phyloP scores from a whole-genome alignment of 2,888 invertebrate species.

The Eueremaeus valkanovi region DNA sequence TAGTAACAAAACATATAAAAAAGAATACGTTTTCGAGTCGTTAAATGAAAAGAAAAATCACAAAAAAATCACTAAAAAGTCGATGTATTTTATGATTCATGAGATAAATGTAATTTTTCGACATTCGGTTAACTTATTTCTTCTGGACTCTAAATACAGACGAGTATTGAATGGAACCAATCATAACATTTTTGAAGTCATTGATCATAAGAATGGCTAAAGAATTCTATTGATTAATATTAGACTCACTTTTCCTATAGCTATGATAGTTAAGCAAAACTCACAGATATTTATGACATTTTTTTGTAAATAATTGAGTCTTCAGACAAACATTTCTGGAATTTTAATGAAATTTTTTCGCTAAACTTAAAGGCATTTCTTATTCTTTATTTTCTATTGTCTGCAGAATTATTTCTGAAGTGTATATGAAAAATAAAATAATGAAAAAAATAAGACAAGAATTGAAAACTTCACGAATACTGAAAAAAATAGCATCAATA shows the following conservation, averaged over 20 bases:
- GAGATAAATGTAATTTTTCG: neutral
- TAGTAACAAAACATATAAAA: neutral
- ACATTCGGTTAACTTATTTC: conserved; percentile 4
- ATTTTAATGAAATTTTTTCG: too few relatives aligned
- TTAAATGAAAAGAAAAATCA: neutral
- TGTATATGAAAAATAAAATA: too few relatives aligned
- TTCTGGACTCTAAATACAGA: neutral
- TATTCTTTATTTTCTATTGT: too few relatives aligned
- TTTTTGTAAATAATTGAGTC: too few relatives aligned
- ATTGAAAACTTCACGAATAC: too few relatives aligned
- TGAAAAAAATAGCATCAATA: too few relatives aligned
- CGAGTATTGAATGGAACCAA: neutral
- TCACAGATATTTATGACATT: neutral
- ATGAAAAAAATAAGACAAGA: too few relatives aligned
- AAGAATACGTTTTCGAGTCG: neutral
- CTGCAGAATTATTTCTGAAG: too few relatives aligned
- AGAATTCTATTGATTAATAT: neutral
- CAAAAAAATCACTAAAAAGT: neutral
- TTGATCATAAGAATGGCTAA: neutral
- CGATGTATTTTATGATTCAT: neutral
- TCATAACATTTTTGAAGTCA: neutral
- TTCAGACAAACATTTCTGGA: too few relatives aligned
- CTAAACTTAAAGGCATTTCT: too few relatives aligned
- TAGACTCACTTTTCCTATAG: neutral
- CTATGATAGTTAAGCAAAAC: too few relatives aligned